Conservation (phyloP, 2,797 vertebrate genomes). For the Helarctos malayanus region DNA sequence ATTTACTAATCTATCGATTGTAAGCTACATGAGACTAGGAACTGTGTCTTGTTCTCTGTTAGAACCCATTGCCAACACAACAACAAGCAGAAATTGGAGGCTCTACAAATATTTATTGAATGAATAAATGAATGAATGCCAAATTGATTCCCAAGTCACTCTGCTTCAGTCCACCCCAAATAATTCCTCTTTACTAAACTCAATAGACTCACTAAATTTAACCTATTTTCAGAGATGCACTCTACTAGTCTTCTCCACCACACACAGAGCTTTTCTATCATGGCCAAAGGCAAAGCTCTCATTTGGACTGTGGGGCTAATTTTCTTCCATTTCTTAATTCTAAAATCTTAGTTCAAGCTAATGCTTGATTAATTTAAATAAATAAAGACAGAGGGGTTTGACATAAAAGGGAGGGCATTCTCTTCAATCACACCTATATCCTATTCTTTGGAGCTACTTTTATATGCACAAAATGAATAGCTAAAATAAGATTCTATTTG, state of each 20-base stretch:
- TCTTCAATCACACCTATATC: neutral
- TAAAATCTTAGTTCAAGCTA: neutral
- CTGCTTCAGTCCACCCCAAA: neutral
- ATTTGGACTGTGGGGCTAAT: neutral
- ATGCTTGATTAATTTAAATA: neutral
- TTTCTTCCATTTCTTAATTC: conserved; percentile 31
- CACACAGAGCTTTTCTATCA: neutral
- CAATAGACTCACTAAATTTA: neutral
- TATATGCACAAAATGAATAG: neutral
- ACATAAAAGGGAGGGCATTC: neutral
- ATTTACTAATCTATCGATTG: neutral
- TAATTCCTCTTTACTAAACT: neutral
- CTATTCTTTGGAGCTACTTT: neutral
- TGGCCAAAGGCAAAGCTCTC: neutral
- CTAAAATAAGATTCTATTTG: neutral
- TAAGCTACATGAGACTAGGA: neutral
- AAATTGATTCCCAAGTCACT: neutral
- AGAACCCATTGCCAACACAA: neutral
- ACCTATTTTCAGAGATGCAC: neutral
- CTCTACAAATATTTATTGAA: neutral
- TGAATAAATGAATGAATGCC: conserved; percentile 20
- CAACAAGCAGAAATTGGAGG: neutral
- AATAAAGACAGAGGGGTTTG: neutral
- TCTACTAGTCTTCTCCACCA: neutral
- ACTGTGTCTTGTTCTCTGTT: neutral